Evolutionary conservation across 2,888 invertebrate species (phyloP).

Genomic region (Sipunculus nudus): DNA sequence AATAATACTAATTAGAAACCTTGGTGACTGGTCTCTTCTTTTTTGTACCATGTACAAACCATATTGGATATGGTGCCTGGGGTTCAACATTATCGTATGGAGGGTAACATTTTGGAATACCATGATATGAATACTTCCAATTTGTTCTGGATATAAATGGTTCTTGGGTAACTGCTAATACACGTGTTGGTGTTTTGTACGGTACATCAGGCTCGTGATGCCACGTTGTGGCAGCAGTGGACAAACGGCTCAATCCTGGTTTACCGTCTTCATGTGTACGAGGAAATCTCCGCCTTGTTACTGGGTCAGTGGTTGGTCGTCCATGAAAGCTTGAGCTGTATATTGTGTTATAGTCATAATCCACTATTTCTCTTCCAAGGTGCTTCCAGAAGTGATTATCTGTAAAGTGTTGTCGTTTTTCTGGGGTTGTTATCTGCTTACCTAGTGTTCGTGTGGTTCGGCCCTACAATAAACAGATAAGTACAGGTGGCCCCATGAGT

Average conservation of each 20-base stretch:
- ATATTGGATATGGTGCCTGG: too few species aligned
- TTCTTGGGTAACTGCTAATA: conserved; percentile 55
- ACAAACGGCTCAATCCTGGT: conserved; percentile 36
- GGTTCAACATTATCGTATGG: conserved; percentile 46
- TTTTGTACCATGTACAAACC: too few species aligned
- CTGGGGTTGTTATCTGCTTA: conserved; percentile 39
- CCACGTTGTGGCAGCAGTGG: conserved; percentile 50
- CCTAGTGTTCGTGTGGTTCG: conserved; percentile 46
- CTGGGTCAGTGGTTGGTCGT: conserved; percentile 39
- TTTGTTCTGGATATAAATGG: conserved; percentile 53
- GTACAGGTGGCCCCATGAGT: too few species aligned
- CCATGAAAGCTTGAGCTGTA: conserved; percentile 47
- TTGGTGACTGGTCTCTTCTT: too few species aligned
- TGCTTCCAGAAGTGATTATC: conserved; percentile 50
- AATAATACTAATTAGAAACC: too few species aligned
- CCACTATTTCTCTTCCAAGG: conserved; percentile 32
- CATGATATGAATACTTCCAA: conserved; percentile 58
- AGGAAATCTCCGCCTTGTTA: conserved; percentile 46
- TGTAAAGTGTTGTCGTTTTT: conserved; percentile 50
- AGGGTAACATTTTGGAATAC: conserved; percentile 53
- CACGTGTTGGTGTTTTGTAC: conserved; percentile 48
- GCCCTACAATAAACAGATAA: conserved; percentile 49
- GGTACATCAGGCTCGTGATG: conserved; percentile 34
- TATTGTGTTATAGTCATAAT: conserved; percentile 45
- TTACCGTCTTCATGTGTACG: conserved; percentile 42